Evolutionary conservation across 2,888 invertebrate genomes (phyloP).

Genomic region (Pyrgus malvae): DNA sequence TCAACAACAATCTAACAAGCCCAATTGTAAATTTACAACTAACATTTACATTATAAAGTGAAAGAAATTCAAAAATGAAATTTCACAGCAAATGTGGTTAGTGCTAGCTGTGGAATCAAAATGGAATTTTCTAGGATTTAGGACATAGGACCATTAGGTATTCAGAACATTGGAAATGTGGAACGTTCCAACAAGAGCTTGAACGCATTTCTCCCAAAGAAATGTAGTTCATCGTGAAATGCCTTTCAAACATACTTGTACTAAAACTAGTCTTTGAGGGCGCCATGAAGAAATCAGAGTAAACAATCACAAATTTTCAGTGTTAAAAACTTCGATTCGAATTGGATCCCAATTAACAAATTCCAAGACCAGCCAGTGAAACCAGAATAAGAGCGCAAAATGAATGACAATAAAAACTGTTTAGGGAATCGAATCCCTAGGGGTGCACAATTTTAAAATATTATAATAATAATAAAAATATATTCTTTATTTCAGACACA

Average conservation of each 20-base stretch:
- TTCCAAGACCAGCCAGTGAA: no score
- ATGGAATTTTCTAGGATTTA: background rate
- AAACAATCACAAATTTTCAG: background rate
- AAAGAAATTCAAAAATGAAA: background rate
- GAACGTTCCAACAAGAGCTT: constrained; percentile 7
- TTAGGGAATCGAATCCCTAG: no score
- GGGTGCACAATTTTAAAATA: no score
- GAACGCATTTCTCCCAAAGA: constrained; percentile 1
- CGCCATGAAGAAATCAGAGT: background rate
- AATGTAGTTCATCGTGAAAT: background rate
- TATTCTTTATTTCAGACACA: no score
- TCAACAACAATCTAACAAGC: background rate
- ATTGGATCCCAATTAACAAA: no score
- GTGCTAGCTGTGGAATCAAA: constrained; percentile 5
- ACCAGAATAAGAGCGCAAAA: no score
- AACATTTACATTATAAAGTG: background rate
- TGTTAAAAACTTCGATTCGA: no score
- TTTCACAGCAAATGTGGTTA: constrained; percentile 7
- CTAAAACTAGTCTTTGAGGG: background rate
- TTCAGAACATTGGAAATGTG: constrained; percentile 6
- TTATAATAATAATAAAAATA: no score
- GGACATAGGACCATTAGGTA: constrained; percentile 6
- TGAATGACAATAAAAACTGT: no score
- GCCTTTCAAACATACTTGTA: background rate
- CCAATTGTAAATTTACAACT: constrained; percentile 1